phyloP scores from a whole-genome alignment of 2,113 vertebrate species.

The Ovibos moschatus region DNA sequence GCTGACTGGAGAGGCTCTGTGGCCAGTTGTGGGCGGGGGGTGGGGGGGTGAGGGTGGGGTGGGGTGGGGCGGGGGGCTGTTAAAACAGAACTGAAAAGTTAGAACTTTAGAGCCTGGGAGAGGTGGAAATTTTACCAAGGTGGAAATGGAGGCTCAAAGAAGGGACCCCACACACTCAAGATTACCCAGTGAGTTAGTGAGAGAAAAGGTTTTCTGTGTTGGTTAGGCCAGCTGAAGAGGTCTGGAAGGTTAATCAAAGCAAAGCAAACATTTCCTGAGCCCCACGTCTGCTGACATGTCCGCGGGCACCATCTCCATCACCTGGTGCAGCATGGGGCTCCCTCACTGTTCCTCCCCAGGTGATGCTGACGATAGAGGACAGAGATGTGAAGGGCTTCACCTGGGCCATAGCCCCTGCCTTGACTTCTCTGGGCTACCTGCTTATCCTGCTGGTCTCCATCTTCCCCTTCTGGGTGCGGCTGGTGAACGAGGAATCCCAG shows the following conservation, averaged over 20 bases:
- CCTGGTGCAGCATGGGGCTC: background rate
- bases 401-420: background rate
- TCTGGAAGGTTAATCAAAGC: background rate
- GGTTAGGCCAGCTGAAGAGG: background rate
- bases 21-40: background rate
- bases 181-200: background rate
- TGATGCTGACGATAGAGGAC: background rate
- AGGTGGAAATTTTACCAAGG: background rate
- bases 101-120: background rate
- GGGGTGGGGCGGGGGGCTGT: background rate
- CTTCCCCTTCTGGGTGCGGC: constrained; percentile 55
- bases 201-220: background rate
- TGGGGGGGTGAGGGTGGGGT: too few relatives aligned
- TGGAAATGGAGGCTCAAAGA: background rate
- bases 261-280: background rate
- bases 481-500: background rate
- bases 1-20: background rate
- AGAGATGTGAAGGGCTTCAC: background rate
- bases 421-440: constrained; percentile 49
- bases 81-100: background rate
- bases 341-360: background rate
- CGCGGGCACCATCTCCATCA: rapidly evolving
- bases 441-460: constrained; percentile 40
- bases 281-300: background rate
- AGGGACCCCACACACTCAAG: background rate